These are phyloP conservation scores for Dendrocincla fuliginosa DNA, from an alignment of 2,797 vertebrate species.

Conservation along the genomic window DNA sequence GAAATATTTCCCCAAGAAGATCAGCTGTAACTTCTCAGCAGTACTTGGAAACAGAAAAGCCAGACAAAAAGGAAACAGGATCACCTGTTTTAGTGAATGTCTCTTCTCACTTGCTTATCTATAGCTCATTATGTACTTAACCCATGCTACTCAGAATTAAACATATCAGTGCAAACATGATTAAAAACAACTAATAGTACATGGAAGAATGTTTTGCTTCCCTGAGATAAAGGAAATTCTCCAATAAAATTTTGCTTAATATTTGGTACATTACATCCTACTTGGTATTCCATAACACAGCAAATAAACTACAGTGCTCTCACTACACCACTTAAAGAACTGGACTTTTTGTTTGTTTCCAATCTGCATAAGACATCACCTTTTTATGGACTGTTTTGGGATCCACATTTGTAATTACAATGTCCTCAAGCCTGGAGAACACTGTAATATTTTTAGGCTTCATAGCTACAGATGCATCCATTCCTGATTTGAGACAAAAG, in stretches of 20 bases:
- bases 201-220: background rate
- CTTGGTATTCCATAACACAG: background rate
- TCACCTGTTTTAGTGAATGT: background rate
- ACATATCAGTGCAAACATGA: background rate
- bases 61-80: background rate
- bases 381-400: slow-evolving; percentile 88
- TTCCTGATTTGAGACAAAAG: slow-evolving; percentile 75
- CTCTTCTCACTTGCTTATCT: background rate
- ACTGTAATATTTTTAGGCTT: slow-evolving; percentile 84
- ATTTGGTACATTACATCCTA: rapidly evolving
- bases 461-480: slow-evolving; percentile 83
- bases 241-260: background rate
- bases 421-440: slow-evolving; percentile 87
- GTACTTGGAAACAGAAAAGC: background rate
- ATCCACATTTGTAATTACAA: slow-evolving; percentile 87
- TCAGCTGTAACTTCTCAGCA: background rate
- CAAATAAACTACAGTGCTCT: background rate
- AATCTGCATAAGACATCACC: slow-evolving; percentile 73
- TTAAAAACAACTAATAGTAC: background rate
- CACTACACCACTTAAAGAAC: background rate
- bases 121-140: background rate
- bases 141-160: background rate
- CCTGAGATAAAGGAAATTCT: background rate
- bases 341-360: background rate
- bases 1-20: background rate